Evolutionary conservation across 2,888 invertebrate genomes (phyloP).

Genomic region (Ligdia adustata): DNA sequence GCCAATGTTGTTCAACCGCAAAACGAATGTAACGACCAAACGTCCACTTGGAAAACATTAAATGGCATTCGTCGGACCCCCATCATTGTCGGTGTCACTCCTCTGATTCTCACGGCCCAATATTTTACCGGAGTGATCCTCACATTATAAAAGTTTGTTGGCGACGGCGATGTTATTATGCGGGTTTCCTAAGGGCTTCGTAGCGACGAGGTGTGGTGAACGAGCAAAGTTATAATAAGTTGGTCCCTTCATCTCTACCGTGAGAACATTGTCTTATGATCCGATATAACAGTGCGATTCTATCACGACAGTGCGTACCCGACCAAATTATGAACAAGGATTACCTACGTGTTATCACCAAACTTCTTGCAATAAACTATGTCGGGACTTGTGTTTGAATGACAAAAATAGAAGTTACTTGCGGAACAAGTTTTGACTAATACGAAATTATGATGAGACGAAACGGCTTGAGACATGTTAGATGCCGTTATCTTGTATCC

Average conservation of each 20-base stretch:
- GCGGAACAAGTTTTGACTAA: too few relatives aligned
- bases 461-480: too few relatives aligned
- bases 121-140: slow-evolving; percentile 62
- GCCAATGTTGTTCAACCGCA: slow-evolving; percentile 27
- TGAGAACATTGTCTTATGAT: slow-evolving; percentile 65
- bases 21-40: slow-evolving; percentile 39
- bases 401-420: too few relatives aligned
- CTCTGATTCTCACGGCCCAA: slow-evolving; percentile 57
- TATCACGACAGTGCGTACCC: slow-evolving; percentile 36
- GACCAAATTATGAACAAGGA: slow-evolving; percentile 34
- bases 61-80: slow-evolving; percentile 55
- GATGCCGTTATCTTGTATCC: too few relatives aligned
- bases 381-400: slow-evolving; percentile 2
- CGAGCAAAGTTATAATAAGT: slow-evolving; percentile 79
- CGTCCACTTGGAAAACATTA: slow-evolving; percentile 50
- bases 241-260: slow-evolving; percentile 58
- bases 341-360: slow-evolving; percentile 29
- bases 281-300: slow-evolving; percentile 52
- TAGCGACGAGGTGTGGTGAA: slow-evolving; percentile 69
- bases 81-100: slow-evolving; percentile 52
- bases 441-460: too few relatives aligned
- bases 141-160: slow-evolving; percentile 61
- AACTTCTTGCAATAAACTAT: slow-evolving; percentile 18
- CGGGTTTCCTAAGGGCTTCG: slow-evolving; percentile 62
- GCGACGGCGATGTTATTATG: slow-evolving; percentile 64